Percentiles rank a stretch among this genome's conserved stretches.
Evolutionary conservation across 2,113 vertebrate genomes (phyloP).

Genomic region (Zosterops pallidus): DNA sequence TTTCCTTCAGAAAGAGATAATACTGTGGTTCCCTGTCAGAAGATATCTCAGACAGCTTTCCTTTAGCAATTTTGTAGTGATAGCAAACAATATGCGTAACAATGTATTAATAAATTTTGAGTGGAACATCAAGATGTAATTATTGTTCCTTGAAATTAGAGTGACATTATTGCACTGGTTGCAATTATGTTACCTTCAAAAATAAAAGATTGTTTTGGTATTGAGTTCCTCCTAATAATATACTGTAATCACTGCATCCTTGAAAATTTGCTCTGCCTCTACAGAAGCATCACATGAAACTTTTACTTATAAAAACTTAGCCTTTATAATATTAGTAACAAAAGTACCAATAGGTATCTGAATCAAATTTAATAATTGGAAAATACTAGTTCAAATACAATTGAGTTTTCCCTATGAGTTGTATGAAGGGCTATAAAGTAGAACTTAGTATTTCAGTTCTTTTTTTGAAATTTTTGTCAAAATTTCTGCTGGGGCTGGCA

Average conservation of each 20-base stretch:
- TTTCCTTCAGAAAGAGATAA: background rate
- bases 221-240: background rate
- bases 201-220: background rate
- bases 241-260: fast-evolving
- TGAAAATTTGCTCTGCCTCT: background rate
- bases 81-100: background rate
- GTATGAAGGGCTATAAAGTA: background rate
- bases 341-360: background rate
- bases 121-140: background rate
- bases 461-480: background rate
- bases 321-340: background rate
- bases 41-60: background rate
- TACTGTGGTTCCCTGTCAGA: background rate
- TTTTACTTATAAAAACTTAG: background rate
- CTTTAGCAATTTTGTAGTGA: background rate
- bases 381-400: background rate
- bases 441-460: background rate
- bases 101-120: background rate
- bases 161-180: background rate
- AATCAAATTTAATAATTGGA: background rate
- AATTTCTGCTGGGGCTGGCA: background rate
- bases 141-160: background rate
- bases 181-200: background rate
- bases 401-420: background rate
- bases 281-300: background rate